Base-by-base conservation (phyloP, 1,140 invertebrate genomes). In the Hyles euphorbiae region DNA sequence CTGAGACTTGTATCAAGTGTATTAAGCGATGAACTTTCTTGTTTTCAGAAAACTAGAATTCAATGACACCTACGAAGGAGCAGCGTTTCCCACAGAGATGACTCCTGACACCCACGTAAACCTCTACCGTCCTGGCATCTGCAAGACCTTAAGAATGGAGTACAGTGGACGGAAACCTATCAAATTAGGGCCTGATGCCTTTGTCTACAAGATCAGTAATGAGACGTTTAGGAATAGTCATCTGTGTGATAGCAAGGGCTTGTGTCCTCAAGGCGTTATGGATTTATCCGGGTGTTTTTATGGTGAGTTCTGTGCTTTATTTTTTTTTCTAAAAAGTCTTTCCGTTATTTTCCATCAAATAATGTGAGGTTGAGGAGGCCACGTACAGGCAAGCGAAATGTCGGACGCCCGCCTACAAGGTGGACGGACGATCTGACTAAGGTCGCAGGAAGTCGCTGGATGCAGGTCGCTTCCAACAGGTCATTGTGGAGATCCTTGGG, bases 221-320 rank as follows among this genome's bases (percentile, higher is more conserved):
- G 54, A 51, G 2, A 91, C 91, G 10, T 91, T 91, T 0, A 90
- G 93, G 0, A 94, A 93, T 40, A 81, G 89, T 3, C 95, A 93
- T 60, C 92, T 91, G 34, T 94, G 93, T 65, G 77, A 59, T 9
- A 57, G 71, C 6, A 83, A 91, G 4, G 82, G 80, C 32, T 93
- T 92, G 55, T 70, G 93, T 7, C 90, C 91, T n/a, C 89, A 88
- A 56, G 94, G 94, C 0, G 67, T 95, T 0, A 90, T 91, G 0
- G 92, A 92, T 60, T 65, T 95, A 0, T 91, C 93, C 0, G 93
- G 94, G 0, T 95, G 95, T 70, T 95, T 95, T 64, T 95, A 94
- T 77, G 92, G 93, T 93, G 78, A 91, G 91, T 90, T 63, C 74
- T 44, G 43, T 53, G 45, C 43, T 60, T 22, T 43, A 8, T 3